These are phyloP conservation scores for Salminus brasiliensis DNA, from an alignment of 2,113 vertebrate genomes.

Conservation along the genomic window DNA sequence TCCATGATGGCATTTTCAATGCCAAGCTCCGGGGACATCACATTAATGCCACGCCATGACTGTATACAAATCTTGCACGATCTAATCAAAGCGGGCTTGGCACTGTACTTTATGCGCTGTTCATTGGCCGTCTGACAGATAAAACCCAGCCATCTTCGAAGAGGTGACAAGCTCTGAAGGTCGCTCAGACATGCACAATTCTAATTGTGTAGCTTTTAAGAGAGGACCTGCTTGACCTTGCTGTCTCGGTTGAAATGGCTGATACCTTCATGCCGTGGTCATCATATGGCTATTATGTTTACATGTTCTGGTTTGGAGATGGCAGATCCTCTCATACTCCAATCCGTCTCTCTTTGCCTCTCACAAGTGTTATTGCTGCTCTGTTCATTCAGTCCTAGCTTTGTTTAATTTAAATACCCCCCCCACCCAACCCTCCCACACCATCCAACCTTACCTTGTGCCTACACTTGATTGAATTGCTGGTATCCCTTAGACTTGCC, in stretches of 20 bases:
- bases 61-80: constrained; percentile 27
- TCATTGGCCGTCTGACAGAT: constrained; percentile 21
- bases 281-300: constrained; percentile 27
- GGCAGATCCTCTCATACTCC: constrained; percentile 27
- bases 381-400: constrained; percentile 61
- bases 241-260: constrained; percentile 50
- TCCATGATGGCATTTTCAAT: constrained; percentile 9
- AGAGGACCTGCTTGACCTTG: constrained; percentile 10
- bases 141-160: constrained; percentile 22
- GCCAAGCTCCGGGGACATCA: constrained; percentile 24
- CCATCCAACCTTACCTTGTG: constrained; percentile 8
- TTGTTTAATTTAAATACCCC: constrained; percentile 19
- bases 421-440: no score
- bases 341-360: constrained; percentile 19
- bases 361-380: constrained; percentile 62
- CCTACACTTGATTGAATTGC: not conserved
- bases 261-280: not conserved
- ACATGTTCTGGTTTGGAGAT: not conserved
- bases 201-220: not conserved
- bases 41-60: constrained; percentile 21
- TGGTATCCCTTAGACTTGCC: not conserved
- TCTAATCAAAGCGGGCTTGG: constrained; percentile 17
- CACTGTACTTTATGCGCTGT: constrained; percentile 10
- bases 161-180: constrained; percentile 34
- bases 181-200: constrained; percentile 5